These are phyloP conservation scores for Stomatorhinus walkeri DNA, from an alignment of 2,797 vertebrate genomes.

Conservation along the genomic window DNA sequence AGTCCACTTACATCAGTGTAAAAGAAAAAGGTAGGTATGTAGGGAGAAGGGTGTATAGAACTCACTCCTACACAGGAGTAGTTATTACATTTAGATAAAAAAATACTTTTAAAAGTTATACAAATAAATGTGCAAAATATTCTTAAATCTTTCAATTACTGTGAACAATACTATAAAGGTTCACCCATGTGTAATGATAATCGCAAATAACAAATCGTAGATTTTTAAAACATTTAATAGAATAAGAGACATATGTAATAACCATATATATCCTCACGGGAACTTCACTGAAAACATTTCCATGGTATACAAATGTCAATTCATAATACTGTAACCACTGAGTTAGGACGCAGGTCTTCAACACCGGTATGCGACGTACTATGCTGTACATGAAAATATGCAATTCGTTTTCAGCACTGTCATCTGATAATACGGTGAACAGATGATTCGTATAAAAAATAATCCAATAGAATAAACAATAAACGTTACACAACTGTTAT, in stretches of 20 bases:
- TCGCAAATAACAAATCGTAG: background rate
- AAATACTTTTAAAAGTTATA: background rate
- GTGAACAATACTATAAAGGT: background rate
- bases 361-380: background rate
- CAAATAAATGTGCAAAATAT: background rate
- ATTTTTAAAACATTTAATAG: background rate
- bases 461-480: background rate
- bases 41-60: background rate
- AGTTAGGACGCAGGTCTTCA: background rate
- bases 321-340: background rate
- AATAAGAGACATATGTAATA: background rate
- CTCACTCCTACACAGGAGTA: background rate
- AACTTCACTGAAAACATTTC: background rate
- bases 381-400: background rate
- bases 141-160: background rate
- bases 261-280: background rate
- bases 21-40: background rate
- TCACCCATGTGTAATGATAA: background rate
- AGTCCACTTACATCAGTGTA: background rate
- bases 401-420: background rate
- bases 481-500: background rate
- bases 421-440: background rate
- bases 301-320: background rate
- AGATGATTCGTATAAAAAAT: background rate
- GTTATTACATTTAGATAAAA: background rate